A percentile compares a stretch with the other conserved stretches of the same genome.
Evolutionary conservation across 1,140 invertebrate genomes (phyloP).

Genomic region (Drosophila oshimai): DNA sequence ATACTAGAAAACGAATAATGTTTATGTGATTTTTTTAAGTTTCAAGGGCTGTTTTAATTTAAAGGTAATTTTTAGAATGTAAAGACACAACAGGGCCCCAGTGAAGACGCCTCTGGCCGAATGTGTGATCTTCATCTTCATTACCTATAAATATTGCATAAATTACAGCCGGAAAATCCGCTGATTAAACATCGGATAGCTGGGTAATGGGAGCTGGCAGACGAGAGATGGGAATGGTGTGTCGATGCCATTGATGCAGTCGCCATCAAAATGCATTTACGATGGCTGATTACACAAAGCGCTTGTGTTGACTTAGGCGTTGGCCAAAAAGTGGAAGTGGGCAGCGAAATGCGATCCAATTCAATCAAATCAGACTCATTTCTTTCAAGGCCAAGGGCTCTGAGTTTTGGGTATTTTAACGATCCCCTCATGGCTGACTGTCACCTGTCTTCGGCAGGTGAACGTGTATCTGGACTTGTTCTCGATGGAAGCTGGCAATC

Average conservation of each 20-base stretch:
- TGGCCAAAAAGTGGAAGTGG: conserved; percentile 19
- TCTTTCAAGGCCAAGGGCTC: conserved; percentile 57
- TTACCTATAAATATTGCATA: conserved; percentile 46
- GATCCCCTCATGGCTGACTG: conserved; percentile 14
- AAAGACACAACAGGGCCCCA: not conserved
- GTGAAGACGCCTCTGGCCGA: conserved; percentile 4
- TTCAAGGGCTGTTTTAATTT: not conserved
- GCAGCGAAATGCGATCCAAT: conserved; percentile 30
- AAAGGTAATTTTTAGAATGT: not conserved
- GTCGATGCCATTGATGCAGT: conserved; percentile 43
- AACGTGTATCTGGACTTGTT: conserved; percentile 73
- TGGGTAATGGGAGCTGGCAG: conserved; percentile 29
- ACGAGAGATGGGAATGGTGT: conserved; percentile 36
- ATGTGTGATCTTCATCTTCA: conserved; percentile 26
- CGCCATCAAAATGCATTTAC: conserved; percentile 47
- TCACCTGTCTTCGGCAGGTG: conserved; percentile 43
- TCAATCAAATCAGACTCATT: conserved; percentile 44
- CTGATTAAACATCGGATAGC: conserved; percentile 40
- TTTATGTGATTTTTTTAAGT: not conserved
- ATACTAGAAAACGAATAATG: too few species aligned
- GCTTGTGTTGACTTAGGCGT: conserved; percentile 18
- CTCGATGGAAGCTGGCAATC: conserved; percentile 51
- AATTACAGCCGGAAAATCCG: conserved; percentile 49
- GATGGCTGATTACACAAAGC: conserved; percentile 41
- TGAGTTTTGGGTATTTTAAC: conserved; percentile 28